Conservation (phyloP, 2,888 invertebrate species). For the Eulithis prunata region DNA sequence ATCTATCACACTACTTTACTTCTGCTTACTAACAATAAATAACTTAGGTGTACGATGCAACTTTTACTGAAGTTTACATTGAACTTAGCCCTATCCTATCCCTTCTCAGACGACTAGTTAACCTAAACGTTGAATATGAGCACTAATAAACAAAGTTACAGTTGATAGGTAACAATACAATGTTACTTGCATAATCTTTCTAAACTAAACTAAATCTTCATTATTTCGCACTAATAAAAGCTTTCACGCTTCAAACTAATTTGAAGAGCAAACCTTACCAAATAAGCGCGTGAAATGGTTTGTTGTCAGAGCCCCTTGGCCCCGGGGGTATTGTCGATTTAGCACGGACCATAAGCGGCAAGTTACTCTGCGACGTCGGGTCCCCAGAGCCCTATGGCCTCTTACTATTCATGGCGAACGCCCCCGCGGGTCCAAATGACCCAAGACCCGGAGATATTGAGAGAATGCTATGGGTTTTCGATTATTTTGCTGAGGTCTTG, state of each 20-base stretch:
- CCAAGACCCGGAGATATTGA: slow-evolving; percentile 51
- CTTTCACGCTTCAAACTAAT: slow-evolving; percentile 59
- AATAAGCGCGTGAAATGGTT: slow-evolving; percentile 70
- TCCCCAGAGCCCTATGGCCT: slow-evolving; percentile 61
- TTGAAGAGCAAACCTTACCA: slow-evolving; percentile 64
- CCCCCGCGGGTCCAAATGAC: slow-evolving; percentile 65
- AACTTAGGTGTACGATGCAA: slow-evolving; percentile 6
- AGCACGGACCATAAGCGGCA: slow-evolving; percentile 80
- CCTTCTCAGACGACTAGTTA: not conserved
- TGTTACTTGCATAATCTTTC: not conserved
- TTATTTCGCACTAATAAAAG: slow-evolving; percentile 20
- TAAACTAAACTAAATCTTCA: not conserved
- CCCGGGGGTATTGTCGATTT: slow-evolving; percentile 80
- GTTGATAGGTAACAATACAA: not conserved
- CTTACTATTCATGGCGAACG: slow-evolving; percentile 77
- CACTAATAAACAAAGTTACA: not conserved
- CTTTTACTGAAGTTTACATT: slow-evolving; percentile 12
- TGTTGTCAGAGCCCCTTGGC: slow-evolving; percentile 51
- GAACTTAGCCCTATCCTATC: slow-evolving; percentile 6
- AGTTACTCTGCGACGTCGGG: slow-evolving; percentile 53
- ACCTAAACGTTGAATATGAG: not conserved
- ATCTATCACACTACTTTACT: not conserved
- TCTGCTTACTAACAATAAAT: slow-evolving; percentile 29
- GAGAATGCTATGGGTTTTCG: slow-evolving; percentile 60
- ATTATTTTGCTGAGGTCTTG: slow-evolving; percentile 39